Conservation (phyloP, 2,113 vertebrate genomes). For the Parotia lawesii region DNA sequence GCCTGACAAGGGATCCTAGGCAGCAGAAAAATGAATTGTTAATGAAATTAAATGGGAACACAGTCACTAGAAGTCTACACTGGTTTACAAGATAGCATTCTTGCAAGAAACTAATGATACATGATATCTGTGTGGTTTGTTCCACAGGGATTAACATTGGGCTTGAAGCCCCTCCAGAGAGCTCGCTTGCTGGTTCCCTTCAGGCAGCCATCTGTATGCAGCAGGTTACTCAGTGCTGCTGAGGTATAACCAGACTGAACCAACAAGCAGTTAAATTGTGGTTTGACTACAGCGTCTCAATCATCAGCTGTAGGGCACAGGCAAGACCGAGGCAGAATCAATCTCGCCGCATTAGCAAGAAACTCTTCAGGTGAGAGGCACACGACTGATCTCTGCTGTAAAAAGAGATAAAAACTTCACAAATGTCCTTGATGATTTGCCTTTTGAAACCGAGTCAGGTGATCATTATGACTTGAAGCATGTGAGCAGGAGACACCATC, state of each 20-base stretch:
- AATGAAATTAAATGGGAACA: not conserved
- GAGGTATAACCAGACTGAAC: not conserved
- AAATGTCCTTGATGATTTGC: not conserved
- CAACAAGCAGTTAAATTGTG: not conserved
- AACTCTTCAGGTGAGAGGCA: not conserved
- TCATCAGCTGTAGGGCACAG: not conserved
- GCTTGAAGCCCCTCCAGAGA: not conserved
- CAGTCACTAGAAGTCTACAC: not conserved
- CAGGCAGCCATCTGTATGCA: not conserved
- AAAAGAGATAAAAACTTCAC: not conserved
- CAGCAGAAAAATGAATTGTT: not conserved
- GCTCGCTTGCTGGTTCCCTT: not conserved
- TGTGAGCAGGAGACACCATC: not conserved
- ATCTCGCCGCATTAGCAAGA: not conserved
- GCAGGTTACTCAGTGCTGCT: not conserved
- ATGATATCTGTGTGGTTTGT: not conserved
- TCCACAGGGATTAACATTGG: not conserved
- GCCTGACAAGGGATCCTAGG: not conserved
- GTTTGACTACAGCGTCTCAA: not conserved
- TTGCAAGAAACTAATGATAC: not conserved
- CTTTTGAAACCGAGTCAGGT: not conserved
- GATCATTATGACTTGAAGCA: not conserved
- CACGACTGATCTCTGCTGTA: not conserved
- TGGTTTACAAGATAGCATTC: not conserved
- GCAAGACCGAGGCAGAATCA: fast-evolving